Evolutionary conservation across 1,140 invertebrate genomes (phyloP).

Genomic region (Nebria ingens): DNA sequence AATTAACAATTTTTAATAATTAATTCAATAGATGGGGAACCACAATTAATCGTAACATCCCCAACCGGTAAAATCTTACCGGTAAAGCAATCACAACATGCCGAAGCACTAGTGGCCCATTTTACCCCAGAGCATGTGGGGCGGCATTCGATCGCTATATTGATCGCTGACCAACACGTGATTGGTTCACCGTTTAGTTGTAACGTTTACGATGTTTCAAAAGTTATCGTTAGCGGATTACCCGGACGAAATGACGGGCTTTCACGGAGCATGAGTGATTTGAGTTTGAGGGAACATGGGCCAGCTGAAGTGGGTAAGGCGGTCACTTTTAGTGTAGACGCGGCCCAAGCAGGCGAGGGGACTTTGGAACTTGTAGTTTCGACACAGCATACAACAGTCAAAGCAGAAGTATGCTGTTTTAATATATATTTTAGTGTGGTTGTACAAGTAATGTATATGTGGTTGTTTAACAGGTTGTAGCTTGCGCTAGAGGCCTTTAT

Average conservation of each 20-base stretch:
- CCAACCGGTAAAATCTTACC: conserved; percentile 68
- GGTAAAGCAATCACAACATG: conserved; percentile 46
- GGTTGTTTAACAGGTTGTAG: conserved; percentile 50
- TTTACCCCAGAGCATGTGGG: conserved; percentile 80
- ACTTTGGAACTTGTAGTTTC: conserved; percentile 91
- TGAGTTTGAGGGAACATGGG: conserved; percentile 41
- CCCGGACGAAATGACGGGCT: conserved; percentile 38
- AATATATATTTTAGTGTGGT: conserved; percentile 17
- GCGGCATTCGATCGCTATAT: conserved; percentile 69
- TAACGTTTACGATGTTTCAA: conserved; percentile 84
- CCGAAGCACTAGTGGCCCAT: conserved; percentile 57
- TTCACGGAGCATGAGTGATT: conserved; percentile 37
- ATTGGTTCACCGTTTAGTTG: conserved; percentile 86
- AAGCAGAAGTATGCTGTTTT: conserved; percentile 49
- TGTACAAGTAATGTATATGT: conserved; percentile 17
- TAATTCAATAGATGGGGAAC: conserved; percentile 38
- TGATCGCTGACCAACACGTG: conserved; percentile 71
- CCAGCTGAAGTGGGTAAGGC: conserved; percentile 68
- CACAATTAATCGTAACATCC: conserved; percentile 62
- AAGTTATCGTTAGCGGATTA: conserved; percentile 67
- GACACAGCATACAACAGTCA: conserved; percentile 76
- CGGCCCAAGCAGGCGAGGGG: conserved; percentile 89
- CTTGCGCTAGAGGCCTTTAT: conserved; percentile 82
- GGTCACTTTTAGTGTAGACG: conserved; percentile 87
- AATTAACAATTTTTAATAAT: background rate